phyloP scores from a whole-genome alignment of 2,888 invertebrate genomes.

The Opisthograptis luteolata region DNA sequence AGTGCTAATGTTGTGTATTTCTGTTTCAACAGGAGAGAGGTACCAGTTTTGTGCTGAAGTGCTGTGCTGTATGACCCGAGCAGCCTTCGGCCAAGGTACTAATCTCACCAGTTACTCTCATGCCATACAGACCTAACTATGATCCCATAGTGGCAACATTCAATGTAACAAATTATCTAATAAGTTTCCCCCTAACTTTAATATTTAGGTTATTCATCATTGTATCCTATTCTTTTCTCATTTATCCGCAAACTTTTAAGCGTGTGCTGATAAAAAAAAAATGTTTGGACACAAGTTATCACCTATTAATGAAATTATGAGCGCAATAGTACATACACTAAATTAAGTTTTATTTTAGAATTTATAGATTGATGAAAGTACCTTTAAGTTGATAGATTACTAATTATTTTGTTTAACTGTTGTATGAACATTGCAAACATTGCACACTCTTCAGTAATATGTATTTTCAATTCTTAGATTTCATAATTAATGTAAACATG shows the following conservation, averaged over 20 bases:
- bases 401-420: conserved; percentile 33
- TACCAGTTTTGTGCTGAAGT: conserved; percentile 71
- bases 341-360: conserved; percentile 43
- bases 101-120: conserved; percentile 59
- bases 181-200: conserved; percentile 50
- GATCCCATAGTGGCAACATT: conserved; percentile 75
- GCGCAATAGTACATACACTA: conserved; percentile 39
- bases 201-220: conserved; percentile 51
- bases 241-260: conserved; percentile 28
- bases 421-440: conserved; percentile 28
- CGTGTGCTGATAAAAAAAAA: conserved; percentile 25
- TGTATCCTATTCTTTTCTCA: conserved; percentile 41
- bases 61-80: conserved; percentile 58
- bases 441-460: conserved; percentile 31
- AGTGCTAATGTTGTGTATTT: conserved; percentile 23
- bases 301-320: conserved; percentile 42
- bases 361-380: conserved; percentile 43
- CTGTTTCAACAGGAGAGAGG: conserved; percentile 51
- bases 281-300: conserved; percentile 21
- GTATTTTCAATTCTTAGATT: conserved; percentile 21
- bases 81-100: conserved; percentile 79
- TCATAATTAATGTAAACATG: conserved; percentile 23
- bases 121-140: conserved; percentile 76
- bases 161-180: conserved; percentile 71
- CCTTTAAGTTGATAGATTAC: conserved; percentile 39